These are phyloP conservation scores for Tiaroga cobitis DNA, from an alignment of 2,797 vertebrate species.

Conservation along the genomic window DNA sequence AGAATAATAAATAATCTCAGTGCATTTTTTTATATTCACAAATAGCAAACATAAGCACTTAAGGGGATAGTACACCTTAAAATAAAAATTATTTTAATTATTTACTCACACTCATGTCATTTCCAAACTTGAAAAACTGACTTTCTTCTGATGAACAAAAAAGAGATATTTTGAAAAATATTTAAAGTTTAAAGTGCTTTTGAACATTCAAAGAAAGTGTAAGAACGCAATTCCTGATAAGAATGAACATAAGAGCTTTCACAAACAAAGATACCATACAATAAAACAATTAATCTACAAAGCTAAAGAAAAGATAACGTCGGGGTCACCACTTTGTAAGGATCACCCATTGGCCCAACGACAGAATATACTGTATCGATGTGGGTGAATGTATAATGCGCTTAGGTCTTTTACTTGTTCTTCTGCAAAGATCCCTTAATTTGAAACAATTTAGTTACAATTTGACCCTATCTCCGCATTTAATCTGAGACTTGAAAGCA, in stretches of 20 bases:
- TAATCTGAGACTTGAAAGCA: background rate
- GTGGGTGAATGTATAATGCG: background rate
- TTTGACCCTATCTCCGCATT: background rate
- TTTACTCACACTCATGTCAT: background rate
- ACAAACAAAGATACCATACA: too few relatives aligned
- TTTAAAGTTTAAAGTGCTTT: background rate
- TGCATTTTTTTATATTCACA: background rate
- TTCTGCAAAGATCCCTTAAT: background rate
- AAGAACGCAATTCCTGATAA: background rate
- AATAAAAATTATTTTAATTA: constrained; percentile 61
- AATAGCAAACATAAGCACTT: background rate
- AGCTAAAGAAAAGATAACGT: background rate
- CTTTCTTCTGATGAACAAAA: background rate
- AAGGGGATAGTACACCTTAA: background rate
- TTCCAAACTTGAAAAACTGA: background rate
- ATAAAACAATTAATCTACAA: background rate
- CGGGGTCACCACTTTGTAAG: background rate
- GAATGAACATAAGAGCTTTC: background rate
- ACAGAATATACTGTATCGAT: background rate
- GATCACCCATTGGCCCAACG: background rate
- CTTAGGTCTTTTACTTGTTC: background rate
- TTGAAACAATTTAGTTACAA: background rate
- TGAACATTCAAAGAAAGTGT: constrained; percentile 49
- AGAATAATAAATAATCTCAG: constrained; percentile 29
- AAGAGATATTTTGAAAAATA: background rate